These are phyloP conservation scores for Leptocoma aspasia DNA, from an alignment of 2,113 vertebrate species.

Conservation along the genomic window DNA sequence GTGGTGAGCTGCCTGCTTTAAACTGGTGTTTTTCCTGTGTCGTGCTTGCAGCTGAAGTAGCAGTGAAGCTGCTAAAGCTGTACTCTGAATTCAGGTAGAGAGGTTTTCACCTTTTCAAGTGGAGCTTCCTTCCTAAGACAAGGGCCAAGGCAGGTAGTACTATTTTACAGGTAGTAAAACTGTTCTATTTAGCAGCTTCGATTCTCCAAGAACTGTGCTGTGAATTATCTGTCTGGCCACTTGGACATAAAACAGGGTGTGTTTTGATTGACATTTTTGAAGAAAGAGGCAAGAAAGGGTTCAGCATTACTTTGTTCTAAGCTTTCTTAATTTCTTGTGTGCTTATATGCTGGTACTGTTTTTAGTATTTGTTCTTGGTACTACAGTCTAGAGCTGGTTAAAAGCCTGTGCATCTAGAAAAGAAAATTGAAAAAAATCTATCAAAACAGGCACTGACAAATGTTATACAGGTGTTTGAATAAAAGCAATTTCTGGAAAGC, in stretches of 20 bases:
- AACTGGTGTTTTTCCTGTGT: neutral
- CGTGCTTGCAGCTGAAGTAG: neutral
- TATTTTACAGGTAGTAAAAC: neutral
- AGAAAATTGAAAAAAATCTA: neutral
- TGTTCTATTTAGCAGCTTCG: neutral
- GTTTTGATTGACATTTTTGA: neutral
- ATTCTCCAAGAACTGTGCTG: neutral
- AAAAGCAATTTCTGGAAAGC: neutral
- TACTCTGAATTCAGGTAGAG: neutral
- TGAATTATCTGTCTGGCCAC: neutral
- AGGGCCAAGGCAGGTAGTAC: neutral
- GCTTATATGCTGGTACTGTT: neutral
- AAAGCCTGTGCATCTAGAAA: neutral
- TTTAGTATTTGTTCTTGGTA: neutral
- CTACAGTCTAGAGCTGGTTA: neutral
- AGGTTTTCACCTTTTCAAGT: neutral
- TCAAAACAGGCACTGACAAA: neutral
- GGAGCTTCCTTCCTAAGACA: neutral
- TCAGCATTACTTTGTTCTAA: neutral
- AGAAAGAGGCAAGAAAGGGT: neutral
- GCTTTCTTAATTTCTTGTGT: neutral
- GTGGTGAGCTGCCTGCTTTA: neutral
- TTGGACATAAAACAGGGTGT: neutral
- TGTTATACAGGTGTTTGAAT: neutral
- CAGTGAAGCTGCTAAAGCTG: neutral